Conservation (phyloP, 2,113 vertebrate species). For the Sinocyclocheilus anshuiensis region DNA sequence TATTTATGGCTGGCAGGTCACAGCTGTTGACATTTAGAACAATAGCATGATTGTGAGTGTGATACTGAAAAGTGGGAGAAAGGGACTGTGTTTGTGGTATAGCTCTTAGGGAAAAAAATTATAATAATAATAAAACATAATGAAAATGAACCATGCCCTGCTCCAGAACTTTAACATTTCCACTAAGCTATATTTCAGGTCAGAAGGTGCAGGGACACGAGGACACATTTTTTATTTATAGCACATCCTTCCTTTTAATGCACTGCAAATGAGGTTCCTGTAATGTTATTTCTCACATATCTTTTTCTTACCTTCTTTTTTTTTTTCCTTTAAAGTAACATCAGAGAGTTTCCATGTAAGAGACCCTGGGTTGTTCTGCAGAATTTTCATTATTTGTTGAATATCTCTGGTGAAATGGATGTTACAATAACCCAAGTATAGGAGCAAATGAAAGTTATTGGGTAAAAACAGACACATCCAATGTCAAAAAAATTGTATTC, state of each 20-base stretch:
- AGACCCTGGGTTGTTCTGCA: not conserved
- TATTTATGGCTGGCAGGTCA: not conserved
- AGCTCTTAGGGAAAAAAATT: not conserved
- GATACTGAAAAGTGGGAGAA: not conserved
- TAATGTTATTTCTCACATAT: not conserved
- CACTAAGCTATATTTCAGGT: not conserved
- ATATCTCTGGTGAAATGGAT: not conserved
- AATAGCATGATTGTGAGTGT: not conserved
- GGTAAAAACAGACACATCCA: not conserved
- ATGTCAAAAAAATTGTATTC: not conserved
- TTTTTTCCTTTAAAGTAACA: not conserved
- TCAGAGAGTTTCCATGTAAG: not conserved
- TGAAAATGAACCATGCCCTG: not conserved
- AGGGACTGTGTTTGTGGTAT: not conserved
- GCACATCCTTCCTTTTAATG: slow-evolving; percentile 25
- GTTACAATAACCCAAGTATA: not conserved
- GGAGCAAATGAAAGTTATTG: not conserved
- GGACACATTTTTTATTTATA: slow-evolving; percentile 6
- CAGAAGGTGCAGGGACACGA: not conserved
- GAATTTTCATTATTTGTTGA: not conserved
- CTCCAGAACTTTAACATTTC: not conserved
- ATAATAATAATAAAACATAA: not conserved
- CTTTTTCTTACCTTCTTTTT: not conserved
- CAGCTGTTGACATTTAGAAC: not conserved
- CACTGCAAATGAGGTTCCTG: not conserved